A percentile compares a stretch with the other conserved stretches of the same genome.
These are phyloP conservation scores for Sminthurides aquaticus DNA, from an alignment of 2,888 invertebrate species.

Conservation along the genomic window DNA sequence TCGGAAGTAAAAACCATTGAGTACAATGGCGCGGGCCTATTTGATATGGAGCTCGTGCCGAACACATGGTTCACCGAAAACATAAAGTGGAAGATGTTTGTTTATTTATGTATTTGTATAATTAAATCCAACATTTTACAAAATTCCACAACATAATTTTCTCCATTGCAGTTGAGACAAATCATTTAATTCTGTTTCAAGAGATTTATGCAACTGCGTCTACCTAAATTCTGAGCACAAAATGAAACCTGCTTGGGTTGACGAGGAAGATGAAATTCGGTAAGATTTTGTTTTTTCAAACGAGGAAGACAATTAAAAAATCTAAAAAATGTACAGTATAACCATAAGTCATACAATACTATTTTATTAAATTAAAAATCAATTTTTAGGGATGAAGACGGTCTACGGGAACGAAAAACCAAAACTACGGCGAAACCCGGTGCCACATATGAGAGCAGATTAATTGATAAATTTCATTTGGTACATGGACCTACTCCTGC, in stretches of 20 bases:
- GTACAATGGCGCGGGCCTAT: too few species aligned
- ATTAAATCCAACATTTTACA: too few species aligned
- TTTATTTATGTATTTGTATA: not conserved
- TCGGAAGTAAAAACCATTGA: too few species aligned
- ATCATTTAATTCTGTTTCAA: too few species aligned
- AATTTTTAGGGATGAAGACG: slow-evolving; percentile 29
- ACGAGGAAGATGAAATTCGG: slow-evolving; percentile 29
- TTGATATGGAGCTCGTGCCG: too few species aligned
- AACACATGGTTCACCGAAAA: too few species aligned
- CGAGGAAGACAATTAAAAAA: not conserved
- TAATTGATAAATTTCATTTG: slow-evolving; percentile 32
- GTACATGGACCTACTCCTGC: slow-evolving; percentile 31
- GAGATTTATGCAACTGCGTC: too few species aligned
- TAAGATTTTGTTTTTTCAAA: slow-evolving; percentile 19
- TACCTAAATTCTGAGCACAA: too few species aligned
- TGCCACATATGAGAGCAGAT: slow-evolving; percentile 24
- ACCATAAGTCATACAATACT: not conserved
- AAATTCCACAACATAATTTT: too few species aligned
- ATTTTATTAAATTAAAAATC: not conserved
- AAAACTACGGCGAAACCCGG: slow-evolving; percentile 23
- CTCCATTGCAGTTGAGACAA: too few species aligned
- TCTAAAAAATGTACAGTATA: too few species aligned
- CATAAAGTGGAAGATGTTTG: too few species aligned
- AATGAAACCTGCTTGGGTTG: slow-evolving; percentile 26
- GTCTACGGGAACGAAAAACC: slow-evolving; percentile 21